Conservation (phyloP, 2,113 vertebrate species). For the Ophthalmotilapia sp. region DNA sequence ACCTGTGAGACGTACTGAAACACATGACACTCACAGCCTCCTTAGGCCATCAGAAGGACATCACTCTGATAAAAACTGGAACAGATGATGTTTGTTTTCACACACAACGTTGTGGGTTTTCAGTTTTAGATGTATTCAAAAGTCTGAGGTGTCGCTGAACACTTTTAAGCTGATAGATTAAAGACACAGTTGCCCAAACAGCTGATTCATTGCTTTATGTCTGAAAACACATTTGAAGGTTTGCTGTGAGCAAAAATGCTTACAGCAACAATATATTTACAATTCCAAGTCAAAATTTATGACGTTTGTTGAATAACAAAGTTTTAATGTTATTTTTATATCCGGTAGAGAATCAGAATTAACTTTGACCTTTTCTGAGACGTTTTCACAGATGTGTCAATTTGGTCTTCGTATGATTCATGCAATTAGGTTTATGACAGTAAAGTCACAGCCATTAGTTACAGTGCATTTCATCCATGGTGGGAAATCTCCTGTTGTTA, state of each 20-base stretch:
- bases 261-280: not conserved
- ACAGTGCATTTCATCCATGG: not conserved
- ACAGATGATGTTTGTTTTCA: not conserved
- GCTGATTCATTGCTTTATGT: not conserved
- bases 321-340: not conserved
- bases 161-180: not conserved
- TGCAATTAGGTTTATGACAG: not conserved
- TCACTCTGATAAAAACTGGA: not conserved
- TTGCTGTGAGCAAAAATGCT: not conserved
- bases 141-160: not conserved
- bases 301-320: not conserved
- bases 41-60: not conserved
- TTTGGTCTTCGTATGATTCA: not conserved
- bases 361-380: not conserved
- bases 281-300: not conserved
- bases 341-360: not conserved
- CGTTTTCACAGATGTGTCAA: not conserved
- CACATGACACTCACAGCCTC: not conserved
- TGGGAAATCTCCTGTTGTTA: not conserved
- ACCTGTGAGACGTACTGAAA: not conserved
- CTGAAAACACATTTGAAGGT: not conserved
- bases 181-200: not conserved
- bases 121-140: not conserved
- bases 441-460: not conserved
- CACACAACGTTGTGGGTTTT: not conserved